Evolutionary conservation across 1,140 invertebrate species (phyloP), one percentile per base, ranked within the genome.

Genomic region (Popillia japonica): DNA sequence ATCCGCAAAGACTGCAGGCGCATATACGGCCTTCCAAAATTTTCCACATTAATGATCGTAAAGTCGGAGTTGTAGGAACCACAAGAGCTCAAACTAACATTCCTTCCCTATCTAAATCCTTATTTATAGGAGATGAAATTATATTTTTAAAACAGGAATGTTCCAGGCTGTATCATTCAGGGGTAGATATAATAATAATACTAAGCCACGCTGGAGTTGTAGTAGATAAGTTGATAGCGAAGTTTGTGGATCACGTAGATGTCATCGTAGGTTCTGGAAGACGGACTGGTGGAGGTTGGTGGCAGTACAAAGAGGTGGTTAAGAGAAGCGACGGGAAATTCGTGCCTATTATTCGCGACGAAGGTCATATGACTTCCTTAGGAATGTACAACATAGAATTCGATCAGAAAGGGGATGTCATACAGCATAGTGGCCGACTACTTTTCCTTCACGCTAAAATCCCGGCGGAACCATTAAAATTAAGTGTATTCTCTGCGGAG

Each of bases 301-400:
- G 98, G 88, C 96, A 96, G 0, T 92, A 79, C 40, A 55, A 6
- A 55, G 17, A 55, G 11, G 14, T 55, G 6, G 85, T 93, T 40
- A 90, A 97, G 0, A 88, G 96, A 85, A 42, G 84, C 0, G 92
- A 89, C 72, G 94, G 94, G 0, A 92, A 92, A 83, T 89, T 90
- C 77, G 94, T 94, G 0, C 93, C 95, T 0, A 95, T 96, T 2
- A 96, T 98, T 0, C 96, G 98, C 87, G 96, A 95, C 2, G 97
- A 94, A 83, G 94, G 95, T 0, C 96, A 94, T 84, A 97, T 96
- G 0, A 98, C 98, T 87, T 98, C 98, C 86, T 86, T 98, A 22
- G 96, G 96, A 0, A 90, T 92, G 83, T 85, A 98, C 3, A 90
- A 92, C 41, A 79, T 95, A 0, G 86, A 89, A 27, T 96, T 98